Conservation (phyloP, 2,888 invertebrate genomes). For the Pseudolycoriella hygida region DNA sequence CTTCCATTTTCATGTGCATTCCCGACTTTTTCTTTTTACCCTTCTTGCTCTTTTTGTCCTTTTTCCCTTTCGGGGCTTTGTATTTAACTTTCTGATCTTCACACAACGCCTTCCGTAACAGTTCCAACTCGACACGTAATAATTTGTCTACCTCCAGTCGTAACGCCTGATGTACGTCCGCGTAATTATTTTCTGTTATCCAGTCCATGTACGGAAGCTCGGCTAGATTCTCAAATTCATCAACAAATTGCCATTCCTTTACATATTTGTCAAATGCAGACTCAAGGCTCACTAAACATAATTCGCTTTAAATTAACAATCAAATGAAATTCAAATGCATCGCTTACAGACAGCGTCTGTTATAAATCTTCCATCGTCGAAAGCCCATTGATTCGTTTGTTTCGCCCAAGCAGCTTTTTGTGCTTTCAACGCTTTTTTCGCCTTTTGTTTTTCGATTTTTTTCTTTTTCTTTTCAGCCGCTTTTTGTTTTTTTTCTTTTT, state of each 20-base stretch:
- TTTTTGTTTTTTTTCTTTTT: neutral
- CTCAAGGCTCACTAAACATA: neutral
- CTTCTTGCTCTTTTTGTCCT: constrained; percentile 14
- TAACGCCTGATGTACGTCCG: constrained; percentile 34
- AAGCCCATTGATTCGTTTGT: neutral
- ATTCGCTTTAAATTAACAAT: no score
- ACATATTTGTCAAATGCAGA: neutral
- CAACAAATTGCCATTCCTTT: neutral
- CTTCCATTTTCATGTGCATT: constrained; percentile 41
- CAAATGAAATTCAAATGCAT: no score
- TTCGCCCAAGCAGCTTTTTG: neutral
- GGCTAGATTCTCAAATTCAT: neutral
- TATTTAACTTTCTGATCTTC: constrained; percentile 20
- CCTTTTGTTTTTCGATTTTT: neutral
- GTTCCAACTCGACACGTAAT: constrained; percentile 26
- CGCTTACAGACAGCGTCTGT: neutral
- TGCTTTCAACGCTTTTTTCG: neutral
- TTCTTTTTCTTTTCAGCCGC: neutral
- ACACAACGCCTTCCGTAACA: constrained; percentile 27
- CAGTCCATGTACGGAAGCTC: neutral
- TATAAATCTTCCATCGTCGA: neutral
- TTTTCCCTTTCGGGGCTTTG: constrained; percentile 15
- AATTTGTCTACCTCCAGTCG: constrained; percentile 32
- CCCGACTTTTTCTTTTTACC: constrained; percentile 27
- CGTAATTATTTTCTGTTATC: constrained; percentile 13